Percentiles rank a stretch among this genome's conserved stretches.
phyloP scores from a whole-genome alignment of 1,140 invertebrate genomes.

The Rhopalosiphum padi region DNA sequence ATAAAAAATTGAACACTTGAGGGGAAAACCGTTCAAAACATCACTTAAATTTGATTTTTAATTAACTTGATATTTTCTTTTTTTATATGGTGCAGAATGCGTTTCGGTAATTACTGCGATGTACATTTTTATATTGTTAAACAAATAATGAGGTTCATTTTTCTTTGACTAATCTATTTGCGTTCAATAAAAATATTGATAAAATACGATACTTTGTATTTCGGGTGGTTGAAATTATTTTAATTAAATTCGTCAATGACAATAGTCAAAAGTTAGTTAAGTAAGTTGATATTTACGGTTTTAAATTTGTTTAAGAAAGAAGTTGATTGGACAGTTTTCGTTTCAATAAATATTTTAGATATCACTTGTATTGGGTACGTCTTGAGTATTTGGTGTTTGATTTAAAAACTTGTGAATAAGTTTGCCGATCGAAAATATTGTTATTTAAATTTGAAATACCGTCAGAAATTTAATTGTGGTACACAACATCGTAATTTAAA shows the following conservation, averaged over 20 bases:
- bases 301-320: not conserved
- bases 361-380: not conserved
- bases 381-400: not conserved
- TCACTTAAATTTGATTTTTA: not conserved
- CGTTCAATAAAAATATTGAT: not conserved
- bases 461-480: too few relatives aligned
- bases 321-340: too few relatives aligned
- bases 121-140: too few relatives aligned
- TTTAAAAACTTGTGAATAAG: not conserved
- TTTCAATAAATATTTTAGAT: too few relatives aligned
- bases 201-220: not conserved
- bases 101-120: too few relatives aligned
- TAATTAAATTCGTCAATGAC: not conserved
- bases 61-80: not conserved
- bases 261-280: not conserved
- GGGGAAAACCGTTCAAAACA: not conserved
- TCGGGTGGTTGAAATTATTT: not conserved
- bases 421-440: not conserved
- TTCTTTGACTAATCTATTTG: not conserved
- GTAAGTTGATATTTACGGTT: not conserved
- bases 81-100: not conserved
- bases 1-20: not conserved
- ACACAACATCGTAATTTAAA: not conserved
- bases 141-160: not conserved
- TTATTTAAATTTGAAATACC: not conserved